Percentiles rank a stretch among this genome's conserved stretches.
Conservation (phyloP, 2,113 vertebrate species). For the Loxodonta africana region DNA sequence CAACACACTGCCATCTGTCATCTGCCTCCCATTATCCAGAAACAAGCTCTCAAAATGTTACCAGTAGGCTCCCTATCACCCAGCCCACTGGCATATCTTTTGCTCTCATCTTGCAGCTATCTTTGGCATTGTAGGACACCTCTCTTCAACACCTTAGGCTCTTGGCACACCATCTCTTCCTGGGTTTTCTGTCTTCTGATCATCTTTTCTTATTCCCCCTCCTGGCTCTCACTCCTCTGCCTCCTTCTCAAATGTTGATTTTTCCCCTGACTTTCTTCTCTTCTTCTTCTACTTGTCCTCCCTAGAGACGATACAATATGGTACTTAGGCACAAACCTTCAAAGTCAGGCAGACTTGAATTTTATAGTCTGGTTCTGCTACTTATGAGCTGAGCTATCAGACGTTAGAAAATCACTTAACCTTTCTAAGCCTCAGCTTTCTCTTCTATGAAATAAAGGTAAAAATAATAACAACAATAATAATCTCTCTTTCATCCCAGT, state of each 20-base stretch:
- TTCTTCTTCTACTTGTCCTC: neutral
- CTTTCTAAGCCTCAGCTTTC: neutral
- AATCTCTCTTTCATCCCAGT: neutral
- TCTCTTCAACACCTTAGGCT: neutral
- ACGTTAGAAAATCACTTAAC: neutral
- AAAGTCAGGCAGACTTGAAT: neutral
- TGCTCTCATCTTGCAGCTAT: neutral
- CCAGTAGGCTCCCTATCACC: neutral
- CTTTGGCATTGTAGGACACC: neutral
- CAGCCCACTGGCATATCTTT: neutral
- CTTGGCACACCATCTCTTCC: neutral
- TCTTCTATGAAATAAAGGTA: neutral
- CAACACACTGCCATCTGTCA: conserved; percentile 70
- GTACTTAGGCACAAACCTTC: neutral
- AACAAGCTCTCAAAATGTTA: conserved; percentile 35
- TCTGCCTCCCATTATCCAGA: conserved; percentile 48
- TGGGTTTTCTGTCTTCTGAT: neutral
- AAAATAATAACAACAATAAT: neutral
- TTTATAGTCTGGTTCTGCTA: conserved; percentile 8
- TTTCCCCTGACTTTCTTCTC: neutral
- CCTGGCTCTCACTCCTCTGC: neutral
- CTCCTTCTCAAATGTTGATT: neutral
- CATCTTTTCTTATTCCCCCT: neutral
- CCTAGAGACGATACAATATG: neutral
- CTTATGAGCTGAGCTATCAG: neutral